A percentile compares a stretch with the other conserved stretches of the same genome.
Evolutionary conservation across 2,797 vertebrate species (phyloP).

Genomic region (Malacoctenus gilli): DNA sequence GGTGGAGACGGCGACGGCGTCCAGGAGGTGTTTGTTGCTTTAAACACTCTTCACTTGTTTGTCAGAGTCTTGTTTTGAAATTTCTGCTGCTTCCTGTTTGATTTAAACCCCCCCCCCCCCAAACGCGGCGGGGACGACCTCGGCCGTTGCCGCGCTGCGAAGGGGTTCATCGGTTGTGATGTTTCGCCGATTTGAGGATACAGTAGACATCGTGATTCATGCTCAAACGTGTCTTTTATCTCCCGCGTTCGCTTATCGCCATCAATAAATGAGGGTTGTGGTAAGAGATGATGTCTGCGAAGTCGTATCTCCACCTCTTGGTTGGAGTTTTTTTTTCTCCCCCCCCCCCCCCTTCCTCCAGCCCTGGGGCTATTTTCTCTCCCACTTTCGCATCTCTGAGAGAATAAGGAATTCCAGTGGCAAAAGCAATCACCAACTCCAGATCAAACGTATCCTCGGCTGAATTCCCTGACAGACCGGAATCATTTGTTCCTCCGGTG

Average conservation of each 20-base stretch:
- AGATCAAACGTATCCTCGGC: conserved; percentile 82
- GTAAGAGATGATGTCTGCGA: conserved; percentile 10
- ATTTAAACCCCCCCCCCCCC: too few species aligned
- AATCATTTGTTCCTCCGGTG: conserved; percentile 78
- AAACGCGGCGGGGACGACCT: too few species aligned
- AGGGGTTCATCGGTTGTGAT: too few species aligned
- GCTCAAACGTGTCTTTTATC: not conserved
- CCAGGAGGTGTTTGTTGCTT: too few species aligned
- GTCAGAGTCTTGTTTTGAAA: too few species aligned
- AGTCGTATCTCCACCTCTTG: conserved; percentile 61
- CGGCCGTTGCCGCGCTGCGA: too few species aligned
- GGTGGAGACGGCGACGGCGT: too few species aligned
- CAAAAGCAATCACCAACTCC: conserved; percentile 74
- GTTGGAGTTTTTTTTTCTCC: conserved; percentile 55
- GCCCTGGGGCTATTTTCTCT: conserved; percentile 76
- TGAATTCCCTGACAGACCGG: conserved; percentile 82
- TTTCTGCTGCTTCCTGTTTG: too few species aligned
- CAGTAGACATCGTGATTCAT: not conserved
- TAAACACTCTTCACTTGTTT: too few species aligned
- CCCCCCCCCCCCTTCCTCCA: too few species aligned
- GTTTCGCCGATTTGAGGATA: too few species aligned
- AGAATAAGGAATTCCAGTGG: conserved; percentile 78
- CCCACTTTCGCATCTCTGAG: conserved; percentile 72
- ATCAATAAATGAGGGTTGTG: conserved; percentile 52
- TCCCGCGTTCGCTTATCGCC: not conserved